Base-by-base conservation (phyloP, 2,797 vertebrate genomes). In the Fundulus diaphanus region DNA sequence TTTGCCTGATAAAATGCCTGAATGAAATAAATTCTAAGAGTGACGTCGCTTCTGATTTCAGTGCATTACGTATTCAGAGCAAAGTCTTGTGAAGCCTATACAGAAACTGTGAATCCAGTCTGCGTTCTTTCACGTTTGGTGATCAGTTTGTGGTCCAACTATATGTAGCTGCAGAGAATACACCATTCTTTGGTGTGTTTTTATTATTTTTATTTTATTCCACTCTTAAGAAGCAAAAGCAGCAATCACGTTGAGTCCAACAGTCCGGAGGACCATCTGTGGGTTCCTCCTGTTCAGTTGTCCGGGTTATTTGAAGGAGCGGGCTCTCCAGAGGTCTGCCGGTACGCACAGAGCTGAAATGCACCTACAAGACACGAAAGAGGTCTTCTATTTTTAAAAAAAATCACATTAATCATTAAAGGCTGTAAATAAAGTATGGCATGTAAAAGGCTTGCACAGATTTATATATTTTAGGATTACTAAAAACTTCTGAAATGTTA, bases 311-410 rank as follows among this genome's bases (percentile, higher is more conserved):
- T 93, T 9, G 90, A 71, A 31, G 94, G 86, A 40, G 89, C 56
- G 1, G 92, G 91, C 77, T 93, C 92, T 72, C 89, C 83, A 3
- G 80, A 84, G 24, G 87, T 94, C 73, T 85, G 91, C 86, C 91
- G 92, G 76, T 94, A 93, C 6, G 94, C 94, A 87, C 93, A 95
- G 51, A 96, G 88, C 79, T 96, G 95, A 67, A 95, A 92, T 31
- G 89, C 86, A 35, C 95, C 95, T 96, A 33, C 1, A 81, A 71
- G 54, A 59, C 29, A 74, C 22, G 40, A 56, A 1, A 65, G 12
- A 18, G 0, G 24, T 18, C 27, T 29, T 51, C 27, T 33, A 51
- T 22, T 22, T 49, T 27, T 4, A 15, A 59, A 4, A n/a, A 29
- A 22, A 49, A 27, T 27, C 15, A n/a, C 24, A 65, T n/a, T 15